Evolutionary conservation across 2,888 invertebrate species (phyloP), one percentile per base, ranked within the genome.

Genomic region (Ophion costatus): DNA sequence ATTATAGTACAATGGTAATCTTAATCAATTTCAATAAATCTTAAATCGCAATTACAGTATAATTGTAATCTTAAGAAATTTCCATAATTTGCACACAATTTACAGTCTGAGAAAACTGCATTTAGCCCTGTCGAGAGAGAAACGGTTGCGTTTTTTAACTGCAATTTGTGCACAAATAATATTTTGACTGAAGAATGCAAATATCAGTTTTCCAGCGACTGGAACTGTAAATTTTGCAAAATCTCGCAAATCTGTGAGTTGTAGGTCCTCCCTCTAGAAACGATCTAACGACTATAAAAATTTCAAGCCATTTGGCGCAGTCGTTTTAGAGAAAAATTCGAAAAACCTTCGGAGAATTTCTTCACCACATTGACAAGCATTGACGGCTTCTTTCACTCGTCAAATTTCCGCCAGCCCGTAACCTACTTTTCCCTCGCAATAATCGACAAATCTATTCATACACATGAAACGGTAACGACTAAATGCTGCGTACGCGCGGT

Each of bases 401-500:
- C 51, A 14, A 51, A 51, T 5, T 0, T 5, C 17, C 51, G 14
- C 51, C 45, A 45, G 14, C 45, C 14, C 45, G 1, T 45, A 11
- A 45, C 3, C 45, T 11, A 3, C 14, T 51, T 24, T 22, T 24
- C 45, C 42, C 24, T 14, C 51, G 24, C 1, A 69, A 24, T 17
- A 9, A 29, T 29, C n/a, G 56, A 33, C 56, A 70, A 70, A 56
- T n/a, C 51, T 11, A 20, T n/a, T 4, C n/a, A 33, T 56, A 56
- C 45, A 45, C 22, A 69, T 24, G 51, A 67, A 20, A 42, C 24
- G 51, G 51, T 24, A 69, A 69, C 17, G 45, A 69, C 45, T 51
- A 24, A 71, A 71, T 14, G 57, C 33, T 10, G 57, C 24, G 33
- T 20, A 22, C 45, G 59, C 59, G 11, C 20, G 20, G 59, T 73